Evolutionary conservation across 2,797 vertebrate species (phyloP), one percentile per base, ranked within the genome.

Genomic region (Epinephelus awoara): DNA sequence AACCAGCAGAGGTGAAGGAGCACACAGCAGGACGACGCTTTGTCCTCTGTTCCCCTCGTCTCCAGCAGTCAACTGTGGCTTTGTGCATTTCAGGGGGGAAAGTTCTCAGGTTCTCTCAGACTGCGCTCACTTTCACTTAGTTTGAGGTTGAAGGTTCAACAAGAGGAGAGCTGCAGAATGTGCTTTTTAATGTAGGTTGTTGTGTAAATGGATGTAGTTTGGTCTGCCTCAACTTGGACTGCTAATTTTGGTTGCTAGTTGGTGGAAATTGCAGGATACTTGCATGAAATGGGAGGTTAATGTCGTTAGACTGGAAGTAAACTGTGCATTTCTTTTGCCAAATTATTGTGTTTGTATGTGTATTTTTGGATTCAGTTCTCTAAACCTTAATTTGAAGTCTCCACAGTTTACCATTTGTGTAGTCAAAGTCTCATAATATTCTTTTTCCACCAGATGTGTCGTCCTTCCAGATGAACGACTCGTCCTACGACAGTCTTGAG

Each of bases 401-500:
- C 23, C 49, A 25, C 21, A 54, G 15, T 64, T 34, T 8, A 25
- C 47, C 15, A 8, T 47, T 52, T 54, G 38, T 65, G 71, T 19
- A 47, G 46, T 23, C 23, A 3, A 61, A 47, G 5, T 55, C 54
- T 38, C 19, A 23, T 3, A 58, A 54, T 27, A 34, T 55, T 67
- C 58, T 18, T 52, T 8, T 34, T 27, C 27, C 29, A 34, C 66
- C 92, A 98, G 97, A 98, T 75, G 94, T 94, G 46, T 96, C 96
- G 29, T 97, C 96, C 75, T 97, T 98, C 87, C 97, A 98, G 85
- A 95, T 97, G 94, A 98, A 97, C 5, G 97, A 99, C 92, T 98
- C 97, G 2, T 99, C 97, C 46, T 99, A 98, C 0, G 97, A 98
- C 93, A 98, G 97, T 83, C 92, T 98, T 86, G 98, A 99, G 93